Conservation (phyloP, 2,888 invertebrate genomes). For the Apoda limacodes region DNA sequence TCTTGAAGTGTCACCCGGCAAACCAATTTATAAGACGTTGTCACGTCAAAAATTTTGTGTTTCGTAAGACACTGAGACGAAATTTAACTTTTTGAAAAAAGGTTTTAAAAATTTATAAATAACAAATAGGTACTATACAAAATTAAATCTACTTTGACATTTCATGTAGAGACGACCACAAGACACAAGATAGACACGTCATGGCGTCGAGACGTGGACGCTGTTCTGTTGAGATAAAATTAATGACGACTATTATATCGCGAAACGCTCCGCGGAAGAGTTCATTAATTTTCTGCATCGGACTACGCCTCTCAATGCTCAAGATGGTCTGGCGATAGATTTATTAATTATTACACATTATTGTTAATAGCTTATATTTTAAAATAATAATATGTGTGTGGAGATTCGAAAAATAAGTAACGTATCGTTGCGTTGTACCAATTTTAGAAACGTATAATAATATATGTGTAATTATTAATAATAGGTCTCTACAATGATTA, state of each 20-base stretch:
- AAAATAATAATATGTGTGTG: too few relatives aligned
- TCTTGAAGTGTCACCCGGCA: too few relatives aligned
- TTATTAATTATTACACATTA: constrained; percentile 60
- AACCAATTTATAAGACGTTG: too few relatives aligned
- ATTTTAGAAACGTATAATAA: too few relatives aligned
- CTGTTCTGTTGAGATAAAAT: constrained; percentile 58
- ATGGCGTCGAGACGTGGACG: constrained; percentile 26
- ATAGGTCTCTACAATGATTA: too few relatives aligned
- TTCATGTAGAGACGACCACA: constrained; percentile 25
- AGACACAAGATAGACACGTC: constrained; percentile 16
- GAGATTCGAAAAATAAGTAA: too few relatives aligned
- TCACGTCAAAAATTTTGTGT: too few relatives aligned
- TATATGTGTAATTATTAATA: too few relatives aligned
- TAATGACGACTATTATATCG: constrained; percentile 61
- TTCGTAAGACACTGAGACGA: neutral
- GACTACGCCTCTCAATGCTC: constrained; percentile 52
- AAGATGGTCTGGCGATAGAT: constrained; percentile 53
- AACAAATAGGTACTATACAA: too few relatives aligned
- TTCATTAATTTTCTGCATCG: constrained; percentile 61
- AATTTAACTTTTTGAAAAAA: constrained; percentile 17
- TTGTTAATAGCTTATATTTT: too few relatives aligned
- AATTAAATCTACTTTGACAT: constrained; percentile 28
- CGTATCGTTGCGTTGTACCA: too few relatives aligned
- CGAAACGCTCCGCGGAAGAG: constrained; percentile 60
- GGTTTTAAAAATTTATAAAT: constrained; percentile 17